phyloP scores from a whole-genome alignment of 1,140 invertebrate species.

The Penaeus chinensis region DNA sequence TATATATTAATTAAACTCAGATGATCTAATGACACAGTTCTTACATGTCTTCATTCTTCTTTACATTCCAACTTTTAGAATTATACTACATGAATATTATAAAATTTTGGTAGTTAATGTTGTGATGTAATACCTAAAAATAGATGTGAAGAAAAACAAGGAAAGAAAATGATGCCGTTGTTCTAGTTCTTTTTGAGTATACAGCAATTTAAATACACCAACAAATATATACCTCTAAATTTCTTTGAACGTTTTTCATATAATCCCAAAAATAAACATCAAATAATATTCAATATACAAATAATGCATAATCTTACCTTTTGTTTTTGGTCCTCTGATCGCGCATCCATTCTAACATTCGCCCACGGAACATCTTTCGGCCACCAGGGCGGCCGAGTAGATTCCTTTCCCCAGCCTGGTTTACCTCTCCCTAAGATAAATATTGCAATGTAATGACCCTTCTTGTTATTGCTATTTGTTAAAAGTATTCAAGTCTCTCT shows the following conservation, averaged over 20 bases:
- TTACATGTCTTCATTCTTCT: no score
- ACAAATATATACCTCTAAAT: no score
- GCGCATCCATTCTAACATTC: slow-evolving; percentile 96
- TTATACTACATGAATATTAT: no score
- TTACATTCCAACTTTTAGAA: no score
- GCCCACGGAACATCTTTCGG: slow-evolving; percentile 97
- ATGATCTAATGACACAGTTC: no score
- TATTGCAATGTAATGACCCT: not conserved
- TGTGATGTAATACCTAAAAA: no score
- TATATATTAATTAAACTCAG: no score
- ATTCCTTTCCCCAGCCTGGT: slow-evolving; percentile 96
- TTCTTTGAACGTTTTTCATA: not conserved
- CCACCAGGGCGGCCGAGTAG: slow-evolving; percentile 96
- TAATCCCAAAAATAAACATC: not conserved
- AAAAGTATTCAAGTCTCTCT: no score
- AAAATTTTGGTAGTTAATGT: no score
- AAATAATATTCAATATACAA: not conserved
- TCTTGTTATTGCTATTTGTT: no score
- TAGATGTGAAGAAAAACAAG: not conserved
- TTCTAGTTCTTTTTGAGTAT: no score
- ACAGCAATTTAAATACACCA: no score
- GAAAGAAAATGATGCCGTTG: not conserved
- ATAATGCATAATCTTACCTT: slow-evolving; percentile 76
- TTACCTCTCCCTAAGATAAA: slow-evolving; percentile 83
- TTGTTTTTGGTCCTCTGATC: slow-evolving; percentile 96